phyloP scores from a whole-genome alignment of 2,888 invertebrate species.

The Dolichomitus sp. region DNA sequence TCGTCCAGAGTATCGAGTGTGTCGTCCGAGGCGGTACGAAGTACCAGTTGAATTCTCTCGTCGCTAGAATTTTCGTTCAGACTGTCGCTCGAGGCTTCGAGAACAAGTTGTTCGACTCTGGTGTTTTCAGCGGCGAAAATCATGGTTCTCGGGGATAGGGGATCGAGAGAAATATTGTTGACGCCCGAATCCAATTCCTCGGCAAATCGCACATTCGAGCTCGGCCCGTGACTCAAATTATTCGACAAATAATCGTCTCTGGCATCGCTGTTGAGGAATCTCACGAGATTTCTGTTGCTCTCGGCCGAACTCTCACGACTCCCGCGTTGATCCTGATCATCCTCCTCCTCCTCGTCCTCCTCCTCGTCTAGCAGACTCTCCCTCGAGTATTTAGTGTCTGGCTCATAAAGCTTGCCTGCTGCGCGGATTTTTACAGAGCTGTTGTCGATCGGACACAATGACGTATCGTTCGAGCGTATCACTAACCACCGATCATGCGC shows the following conservation, averaged over 20 bases:
- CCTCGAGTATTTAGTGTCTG: conserved; percentile 74
- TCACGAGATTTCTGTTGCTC: conserved; percentile 65
- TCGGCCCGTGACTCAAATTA: conserved; percentile 39
- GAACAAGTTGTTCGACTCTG: conserved; percentile 44
- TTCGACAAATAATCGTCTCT: conserved; percentile 57
- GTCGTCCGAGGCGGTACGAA: conserved; percentile 70
- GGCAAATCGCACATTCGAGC: conserved; percentile 54
- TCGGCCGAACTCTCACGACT: conserved; percentile 52
- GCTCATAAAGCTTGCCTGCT: conserved; percentile 81
- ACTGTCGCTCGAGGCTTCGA: conserved; percentile 69
- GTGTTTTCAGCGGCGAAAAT: conserved; percentile 33
- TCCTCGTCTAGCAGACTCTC: conserved; percentile 66
- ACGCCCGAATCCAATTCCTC: conserved; percentile 52
- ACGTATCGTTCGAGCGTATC: conserved; percentile 75
- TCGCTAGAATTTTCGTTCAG: conserved; percentile 73
- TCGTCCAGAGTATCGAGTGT: conserved; percentile 70
- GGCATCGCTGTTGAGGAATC: conserved; percentile 54
- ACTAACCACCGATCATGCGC: conserved; percentile 81
- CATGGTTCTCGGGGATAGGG: conserved; percentile 17
- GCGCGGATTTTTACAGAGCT: conserved; percentile 83
- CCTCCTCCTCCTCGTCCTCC: conserved; percentile 56
- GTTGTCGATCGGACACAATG: conserved; percentile 81
- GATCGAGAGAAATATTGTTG: too few species aligned
- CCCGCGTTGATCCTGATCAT: conserved; percentile 37
- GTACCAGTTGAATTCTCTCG: conserved; percentile 67